Conservation (phyloP, 2,888 invertebrate species). For the Lithodes maja region DNA sequence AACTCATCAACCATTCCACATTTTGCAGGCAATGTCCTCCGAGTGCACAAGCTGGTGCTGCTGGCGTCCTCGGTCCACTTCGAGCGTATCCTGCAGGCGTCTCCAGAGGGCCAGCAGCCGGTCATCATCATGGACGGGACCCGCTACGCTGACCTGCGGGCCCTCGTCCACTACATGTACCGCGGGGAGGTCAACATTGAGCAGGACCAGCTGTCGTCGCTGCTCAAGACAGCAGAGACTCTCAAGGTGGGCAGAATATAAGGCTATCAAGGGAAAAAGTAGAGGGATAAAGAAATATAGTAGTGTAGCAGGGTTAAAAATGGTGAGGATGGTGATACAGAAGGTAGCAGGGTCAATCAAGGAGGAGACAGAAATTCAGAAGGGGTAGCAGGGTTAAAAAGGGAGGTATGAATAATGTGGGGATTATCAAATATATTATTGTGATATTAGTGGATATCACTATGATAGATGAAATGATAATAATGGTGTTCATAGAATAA, state of each 20-base stretch:
- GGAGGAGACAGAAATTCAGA: no score
- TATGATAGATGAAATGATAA: no score
- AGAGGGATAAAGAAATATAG: no score
- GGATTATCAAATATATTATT: no score
- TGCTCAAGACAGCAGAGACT: conserved; percentile 94
- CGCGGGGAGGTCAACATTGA: conserved; percentile 96
- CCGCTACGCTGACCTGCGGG: conserved; percentile 90
- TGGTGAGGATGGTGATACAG: no score
- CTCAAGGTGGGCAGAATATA: conserved; percentile 80
- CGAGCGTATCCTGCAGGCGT: conserved; percentile 68
- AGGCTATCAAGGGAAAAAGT: no score
- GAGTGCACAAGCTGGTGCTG: conserved; percentile 70
- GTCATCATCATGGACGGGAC: conserved; percentile 79
- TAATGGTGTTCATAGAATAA: no score
- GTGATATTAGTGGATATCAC: no score
- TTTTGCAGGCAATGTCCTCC: conserved; percentile 65
- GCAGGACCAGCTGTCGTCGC: conserved; percentile 90
- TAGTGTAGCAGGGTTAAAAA: no score
- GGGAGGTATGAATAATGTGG: no score
- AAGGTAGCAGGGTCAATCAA: no score
- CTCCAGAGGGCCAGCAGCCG: conserved; percentile 69
- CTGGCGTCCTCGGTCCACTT: conserved; percentile 70
- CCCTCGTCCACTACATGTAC: conserved; percentile 95
- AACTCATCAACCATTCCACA: not conserved
- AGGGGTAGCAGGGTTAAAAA: no score